Base-by-base conservation (phyloP, 1,140 invertebrate species). In the Heliconius eleuchia region DNA sequence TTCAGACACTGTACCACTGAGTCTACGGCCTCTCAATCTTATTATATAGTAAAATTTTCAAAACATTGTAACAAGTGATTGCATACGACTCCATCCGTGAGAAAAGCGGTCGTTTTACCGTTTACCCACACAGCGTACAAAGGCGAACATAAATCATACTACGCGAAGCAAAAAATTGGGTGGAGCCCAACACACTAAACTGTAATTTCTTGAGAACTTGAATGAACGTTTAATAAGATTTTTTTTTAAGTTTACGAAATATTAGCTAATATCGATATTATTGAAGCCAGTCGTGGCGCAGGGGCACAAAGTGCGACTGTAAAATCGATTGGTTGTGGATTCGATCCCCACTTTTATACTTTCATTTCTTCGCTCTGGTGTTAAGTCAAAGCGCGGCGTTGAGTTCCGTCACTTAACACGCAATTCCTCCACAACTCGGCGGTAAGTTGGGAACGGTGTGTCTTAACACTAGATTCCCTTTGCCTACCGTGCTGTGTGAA, bases 141-240 rank as follows among this genome's bases (percentile, higher is more conserved):
- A 81, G 77, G 75, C 71, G 37, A 72, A 73, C 80, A 80, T 86
- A 85, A 83, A 83, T 86, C 83, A 86, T 86, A 82, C 82, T 86
- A 80, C 82, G 80, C 77, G 52, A 52, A 76, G 82, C 85, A 85
- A 86, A 85, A 84, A 37, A 0, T 6, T 37, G 34, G 34, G 34
- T 37, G 34, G 34, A 37, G 6, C 34, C 34, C 34, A 7, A 37
- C 34, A 7, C 4, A 7, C 34, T 37, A 37, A 37, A 66, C 60
- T 66, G 60, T 66, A 66, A 27, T 27, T 66, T 66, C 23, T 66
- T 66, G 60, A 66, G n/a, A 66, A 66, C 23, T 66, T 30, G 23
- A 30, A 66, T 27, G 19, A 6, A 4, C 16, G 13, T 23, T 23
- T 30, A 66, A 66, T 37, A 37, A 27, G 11, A 4, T 37, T 37